Conservation (phyloP, 2,888 invertebrate species). For the Mesochorus sp. region DNA sequence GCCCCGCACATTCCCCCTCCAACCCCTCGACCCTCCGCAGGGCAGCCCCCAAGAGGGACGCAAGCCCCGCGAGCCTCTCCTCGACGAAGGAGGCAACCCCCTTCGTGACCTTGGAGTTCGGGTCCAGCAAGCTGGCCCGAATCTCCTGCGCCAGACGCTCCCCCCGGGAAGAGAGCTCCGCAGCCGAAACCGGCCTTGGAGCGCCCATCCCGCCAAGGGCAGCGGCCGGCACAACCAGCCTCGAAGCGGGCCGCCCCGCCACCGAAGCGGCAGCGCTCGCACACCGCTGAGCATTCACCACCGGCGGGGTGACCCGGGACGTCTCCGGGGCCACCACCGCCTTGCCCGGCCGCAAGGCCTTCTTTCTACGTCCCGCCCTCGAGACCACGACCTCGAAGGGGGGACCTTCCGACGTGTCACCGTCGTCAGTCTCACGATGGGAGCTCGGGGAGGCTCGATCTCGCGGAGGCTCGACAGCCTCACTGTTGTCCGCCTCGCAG, state of each 20-base stretch:
- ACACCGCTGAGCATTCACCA: too few relatives aligned
- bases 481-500: not conserved
- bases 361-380: too few relatives aligned
- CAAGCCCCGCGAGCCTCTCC: not conserved
- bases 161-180: not conserved
- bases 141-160: not conserved
- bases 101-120: not conserved
- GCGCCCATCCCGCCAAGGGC: not conserved
- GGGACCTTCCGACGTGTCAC: too few relatives aligned
- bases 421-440: too few relatives aligned
- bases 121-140: not conserved
- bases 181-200: not conserved
- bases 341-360: too few relatives aligned
- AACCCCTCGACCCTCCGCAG: not conserved
- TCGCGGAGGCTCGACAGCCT: too few relatives aligned
- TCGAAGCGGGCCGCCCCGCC: too few relatives aligned
- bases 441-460: too few relatives aligned
- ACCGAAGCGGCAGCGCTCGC: not conserved
- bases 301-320: too few relatives aligned
- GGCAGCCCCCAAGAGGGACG: not conserved
- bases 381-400: too few relatives aligned
- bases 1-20: not conserved
- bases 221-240: conserved; percentile 4
- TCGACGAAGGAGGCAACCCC: not conserved
- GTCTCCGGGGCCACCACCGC: not conserved